phyloP scores from a whole-genome alignment of 2,797 vertebrate genomes.

The Manis javanica region DNA sequence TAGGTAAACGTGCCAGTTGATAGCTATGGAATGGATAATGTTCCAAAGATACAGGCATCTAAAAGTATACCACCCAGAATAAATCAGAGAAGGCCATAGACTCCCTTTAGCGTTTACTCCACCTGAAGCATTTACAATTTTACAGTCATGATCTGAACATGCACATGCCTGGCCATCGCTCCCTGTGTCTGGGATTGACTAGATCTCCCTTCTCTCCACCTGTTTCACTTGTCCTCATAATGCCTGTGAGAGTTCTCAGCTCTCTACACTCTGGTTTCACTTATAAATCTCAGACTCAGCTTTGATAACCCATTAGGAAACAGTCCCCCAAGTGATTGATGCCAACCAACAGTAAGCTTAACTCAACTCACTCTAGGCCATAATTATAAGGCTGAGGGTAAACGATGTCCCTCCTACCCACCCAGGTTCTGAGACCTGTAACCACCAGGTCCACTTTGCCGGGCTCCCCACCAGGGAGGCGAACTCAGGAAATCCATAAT shows the following conservation, averaged over 20 bases:
- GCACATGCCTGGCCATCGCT: fast-evolving
- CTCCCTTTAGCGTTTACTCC: neutral
- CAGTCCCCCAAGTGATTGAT: neutral
- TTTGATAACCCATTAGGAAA: neutral
- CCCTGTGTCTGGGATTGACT: neutral
- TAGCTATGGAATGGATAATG: fast-evolving
- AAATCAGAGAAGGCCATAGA: no score
- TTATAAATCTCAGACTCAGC: neutral
- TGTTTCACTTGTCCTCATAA: fast-evolving
- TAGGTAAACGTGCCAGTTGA: neutral
- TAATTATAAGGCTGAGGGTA: neutral
- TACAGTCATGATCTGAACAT: neutral
- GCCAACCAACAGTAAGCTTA: neutral
- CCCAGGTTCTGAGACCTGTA: neutral
- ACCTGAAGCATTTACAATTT: neutral
- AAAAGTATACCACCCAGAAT: neutral
- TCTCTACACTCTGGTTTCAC: neutral
- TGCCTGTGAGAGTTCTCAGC: neutral
- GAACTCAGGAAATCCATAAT: neutral
- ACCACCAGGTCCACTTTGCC: neutral
- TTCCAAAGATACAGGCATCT: neutral
- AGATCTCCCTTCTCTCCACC: no score
- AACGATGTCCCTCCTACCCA: neutral
- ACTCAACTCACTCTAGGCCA: neutral
- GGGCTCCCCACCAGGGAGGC: neutral